A percentile compares a stretch with the other conserved stretches of the same genome.
Evolutionary conservation across 2,888 invertebrate species (phyloP).

Genomic region (Mesorhabditis sp.): DNA sequence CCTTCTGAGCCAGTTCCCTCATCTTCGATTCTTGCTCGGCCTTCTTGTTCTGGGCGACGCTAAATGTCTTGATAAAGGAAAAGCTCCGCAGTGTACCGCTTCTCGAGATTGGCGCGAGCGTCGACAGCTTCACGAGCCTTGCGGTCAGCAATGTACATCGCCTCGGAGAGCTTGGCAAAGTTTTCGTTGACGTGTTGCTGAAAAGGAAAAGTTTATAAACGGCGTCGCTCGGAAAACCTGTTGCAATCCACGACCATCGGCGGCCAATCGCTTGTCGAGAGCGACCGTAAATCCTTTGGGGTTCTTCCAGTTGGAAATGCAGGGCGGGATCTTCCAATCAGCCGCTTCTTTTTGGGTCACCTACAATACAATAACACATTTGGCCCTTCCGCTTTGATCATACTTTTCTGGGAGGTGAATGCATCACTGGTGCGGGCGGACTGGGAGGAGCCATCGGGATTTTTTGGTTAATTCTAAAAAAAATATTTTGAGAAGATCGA

Average conservation of each 20-base stretch:
- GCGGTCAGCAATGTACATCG: conserved; percentile 91
- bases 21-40: conserved; percentile 74
- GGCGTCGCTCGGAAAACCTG: conserved; percentile 43
- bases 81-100: conserved; percentile 7
- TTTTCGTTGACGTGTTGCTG: conserved; percentile 97
- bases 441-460: conserved; percentile 97
- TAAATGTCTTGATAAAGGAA: conserved; percentile 64
- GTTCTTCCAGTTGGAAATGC: conserved; percentile 99
- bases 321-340: conserved; percentile 98
- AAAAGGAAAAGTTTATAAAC: conserved; percentile 7
- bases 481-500: too few species aligned
- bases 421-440: conserved; percentile 95
- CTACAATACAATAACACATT: conserved; percentile 35
- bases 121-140: conserved; percentile 97
- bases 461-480: conserved; percentile 85
- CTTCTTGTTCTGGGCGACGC: conserved; percentile 93
- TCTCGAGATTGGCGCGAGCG: conserved; percentile 85
- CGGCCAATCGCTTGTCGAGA: conserved; percentile 91
- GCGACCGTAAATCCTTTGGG: conserved; percentile 96
- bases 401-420: conserved; percentile 90
- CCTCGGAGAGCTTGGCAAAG: conserved; percentile 95
- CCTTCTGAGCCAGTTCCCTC: conserved; percentile 85
- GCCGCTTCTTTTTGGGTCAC: conserved; percentile 95
- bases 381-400: not conserved
- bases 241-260: conserved; percentile 93